phyloP scores from a whole-genome alignment of 2,797 vertebrate genomes.

The Xyrichtys novacula region DNA sequence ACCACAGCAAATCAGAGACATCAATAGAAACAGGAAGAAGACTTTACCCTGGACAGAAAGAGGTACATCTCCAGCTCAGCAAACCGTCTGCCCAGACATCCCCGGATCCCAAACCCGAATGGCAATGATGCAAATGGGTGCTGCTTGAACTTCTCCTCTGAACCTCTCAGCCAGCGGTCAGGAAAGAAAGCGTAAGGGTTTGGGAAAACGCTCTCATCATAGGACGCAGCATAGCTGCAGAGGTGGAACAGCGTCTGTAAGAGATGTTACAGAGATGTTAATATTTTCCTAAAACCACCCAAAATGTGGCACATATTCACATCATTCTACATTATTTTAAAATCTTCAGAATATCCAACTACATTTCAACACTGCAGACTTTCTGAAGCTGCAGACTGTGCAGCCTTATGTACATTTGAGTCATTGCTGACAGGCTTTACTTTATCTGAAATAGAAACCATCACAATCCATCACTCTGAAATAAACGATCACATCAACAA shows the following conservation, averaged over 20 bases:
- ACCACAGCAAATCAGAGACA: too few species aligned
- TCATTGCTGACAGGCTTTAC: not conserved
- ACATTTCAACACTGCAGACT: too few species aligned
- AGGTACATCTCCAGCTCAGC: slow-evolving; percentile 89
- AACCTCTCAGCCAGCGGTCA: slow-evolving; percentile 81
- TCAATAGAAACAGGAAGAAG: not conserved
- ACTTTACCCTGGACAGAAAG: slow-evolving; percentile 79
- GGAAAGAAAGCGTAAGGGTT: slow-evolving; percentile 79
- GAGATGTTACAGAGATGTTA: not conserved
- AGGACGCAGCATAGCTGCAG: slow-evolving; percentile 85
- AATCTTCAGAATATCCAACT: too few species aligned
- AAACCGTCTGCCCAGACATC: slow-evolving; percentile 85
- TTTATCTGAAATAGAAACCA: too few species aligned
- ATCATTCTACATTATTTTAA: too few species aligned
- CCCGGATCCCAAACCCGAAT: slow-evolving; percentile 85
- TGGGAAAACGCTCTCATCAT: slow-evolving; percentile 80
- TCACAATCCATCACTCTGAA: too few species aligned
- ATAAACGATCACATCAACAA: too few species aligned
- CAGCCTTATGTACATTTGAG: too few species aligned
- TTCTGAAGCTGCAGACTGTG: too few species aligned
- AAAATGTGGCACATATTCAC: too few species aligned
- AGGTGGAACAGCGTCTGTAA: slow-evolving; percentile 87
- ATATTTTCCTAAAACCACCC: too few species aligned
- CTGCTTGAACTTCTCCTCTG: slow-evolving; percentile 60
- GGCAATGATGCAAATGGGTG: slow-evolving; percentile 88